These are phyloP conservation scores for Suillia variegata DNA, from an alignment of 2,888 invertebrate species.

Conservation along the genomic window DNA sequence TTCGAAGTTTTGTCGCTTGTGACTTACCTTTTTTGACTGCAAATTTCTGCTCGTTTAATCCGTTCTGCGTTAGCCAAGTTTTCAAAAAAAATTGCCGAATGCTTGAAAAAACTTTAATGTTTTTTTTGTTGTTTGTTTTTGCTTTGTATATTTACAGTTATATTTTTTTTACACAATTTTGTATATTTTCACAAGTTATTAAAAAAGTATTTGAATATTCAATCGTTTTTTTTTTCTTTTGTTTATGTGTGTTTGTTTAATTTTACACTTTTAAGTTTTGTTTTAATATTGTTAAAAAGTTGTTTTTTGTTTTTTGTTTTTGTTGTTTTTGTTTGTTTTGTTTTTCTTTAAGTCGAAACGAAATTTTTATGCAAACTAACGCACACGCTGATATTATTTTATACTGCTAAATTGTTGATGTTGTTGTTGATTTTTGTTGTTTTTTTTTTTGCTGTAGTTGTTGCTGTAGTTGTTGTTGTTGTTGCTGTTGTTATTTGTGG, in stretches of 20 bases:
- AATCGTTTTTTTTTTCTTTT: constrained; percentile 26
- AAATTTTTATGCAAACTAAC: constrained; percentile 60
- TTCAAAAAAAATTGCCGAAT: too few species aligned
- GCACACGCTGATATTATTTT: constrained; percentile 38
- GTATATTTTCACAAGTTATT: too few species aligned
- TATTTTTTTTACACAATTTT: constrained; percentile 7
- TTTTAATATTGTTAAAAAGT: too few species aligned
- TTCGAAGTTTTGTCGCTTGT: too few species aligned
- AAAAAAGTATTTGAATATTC: constrained; percentile 28
- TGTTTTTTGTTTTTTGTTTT: constrained; percentile 27
- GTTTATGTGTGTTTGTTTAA: constrained; percentile 38
- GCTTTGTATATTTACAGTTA: constrained; percentile 5
- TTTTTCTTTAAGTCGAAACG: constrained; percentile 54
- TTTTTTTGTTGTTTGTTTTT: too few species aligned
- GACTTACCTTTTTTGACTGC: too few species aligned
- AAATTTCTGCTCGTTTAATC: too few species aligned
- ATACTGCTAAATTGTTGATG: constrained; percentile 27
- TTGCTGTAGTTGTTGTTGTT: constrained; percentile 33
- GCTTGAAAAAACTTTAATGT: too few species aligned
- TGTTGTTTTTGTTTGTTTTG: constrained; percentile 30
- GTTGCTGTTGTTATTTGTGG: constrained; percentile 33
- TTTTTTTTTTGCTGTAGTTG: constrained; percentile 25
- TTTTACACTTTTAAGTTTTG: too few species aligned
- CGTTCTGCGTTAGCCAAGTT: too few species aligned
- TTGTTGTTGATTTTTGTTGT: constrained; percentile 34